Evolutionary conservation across 2,797 vertebrate species (phyloP).

Genomic region (Pantherophis vulpinus): DNA sequence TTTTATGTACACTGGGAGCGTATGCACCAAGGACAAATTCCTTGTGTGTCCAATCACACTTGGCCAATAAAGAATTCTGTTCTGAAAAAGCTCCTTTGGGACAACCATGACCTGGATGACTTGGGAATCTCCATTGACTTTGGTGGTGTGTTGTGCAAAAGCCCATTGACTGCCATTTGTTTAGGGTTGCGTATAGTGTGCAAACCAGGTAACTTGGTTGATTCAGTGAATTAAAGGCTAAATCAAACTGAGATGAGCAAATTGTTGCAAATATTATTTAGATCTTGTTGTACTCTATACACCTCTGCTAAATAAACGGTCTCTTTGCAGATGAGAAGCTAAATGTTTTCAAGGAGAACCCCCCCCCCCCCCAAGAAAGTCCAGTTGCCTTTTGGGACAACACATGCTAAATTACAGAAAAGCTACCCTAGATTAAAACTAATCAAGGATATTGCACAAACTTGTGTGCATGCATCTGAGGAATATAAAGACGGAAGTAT

Average conservation of each 20-base stretch:
- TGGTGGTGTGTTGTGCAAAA: background rate
- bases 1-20: too few relatives aligned
- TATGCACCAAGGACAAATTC: too few relatives aligned
- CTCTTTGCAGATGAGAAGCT: background rate
- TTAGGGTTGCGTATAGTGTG: background rate
- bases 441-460: background rate
- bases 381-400: background rate
- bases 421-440: background rate
- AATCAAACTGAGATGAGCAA: background rate
- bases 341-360: background rate
- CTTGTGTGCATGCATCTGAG: background rate
- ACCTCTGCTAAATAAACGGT: background rate
- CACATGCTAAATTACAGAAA: background rate
- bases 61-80: too few relatives aligned
- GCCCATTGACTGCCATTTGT: background rate
- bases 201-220: background rate
- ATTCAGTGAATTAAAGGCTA: background rate
- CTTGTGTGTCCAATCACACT: too few relatives aligned
- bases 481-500: background rate
- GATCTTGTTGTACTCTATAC: background rate
- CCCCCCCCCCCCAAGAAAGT: background rate
- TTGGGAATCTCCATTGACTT: background rate
- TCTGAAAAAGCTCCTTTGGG: background rate
- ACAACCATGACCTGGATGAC: background rate
- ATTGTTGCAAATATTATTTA: background rate